A percentile compares a stretch with the other conserved stretches of the same genome.
Evolutionary conservation across 2,113 vertebrate species (phyloP).

Genomic region (Pelusios castaneus): DNA sequence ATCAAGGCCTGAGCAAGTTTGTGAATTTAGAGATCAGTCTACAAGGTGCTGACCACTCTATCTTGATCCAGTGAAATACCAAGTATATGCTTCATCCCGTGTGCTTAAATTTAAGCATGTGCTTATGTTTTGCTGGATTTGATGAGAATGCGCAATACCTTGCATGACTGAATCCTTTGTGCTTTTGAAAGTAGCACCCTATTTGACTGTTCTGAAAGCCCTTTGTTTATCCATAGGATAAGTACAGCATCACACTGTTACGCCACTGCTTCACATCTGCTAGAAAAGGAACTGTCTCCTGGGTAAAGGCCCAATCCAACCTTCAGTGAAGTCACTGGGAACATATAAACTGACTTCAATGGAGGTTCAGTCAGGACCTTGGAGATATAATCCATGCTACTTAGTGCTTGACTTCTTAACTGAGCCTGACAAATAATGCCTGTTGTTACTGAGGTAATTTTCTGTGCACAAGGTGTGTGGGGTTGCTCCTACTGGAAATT

Average conservation of each 20-base stretch:
- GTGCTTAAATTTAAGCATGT: not conserved
- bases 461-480: not conserved
- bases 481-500: not conserved
- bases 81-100: not conserved
- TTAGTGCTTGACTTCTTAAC: slow-evolving; percentile 20
- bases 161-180: not conserved
- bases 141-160: not conserved
- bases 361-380: not conserved
- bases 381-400: not conserved
- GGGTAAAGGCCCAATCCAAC: not conserved
- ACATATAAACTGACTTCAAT: not conserved
- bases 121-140: not conserved
- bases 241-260: not conserved
- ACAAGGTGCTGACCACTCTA: not conserved
- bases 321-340: not conserved
- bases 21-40: not conserved
- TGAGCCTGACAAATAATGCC: not conserved
- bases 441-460: not conserved
- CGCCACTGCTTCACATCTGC: not conserved
- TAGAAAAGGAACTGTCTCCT: not conserved
- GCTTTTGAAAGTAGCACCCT: not conserved
- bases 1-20: not conserved
- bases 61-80: not conserved
- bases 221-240: not conserved
- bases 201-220: not conserved